These are phyloP conservation scores for Drosophila niveifrons DNA, from an alignment of 2,888 invertebrate species.

Conservation along the genomic window DNA sequence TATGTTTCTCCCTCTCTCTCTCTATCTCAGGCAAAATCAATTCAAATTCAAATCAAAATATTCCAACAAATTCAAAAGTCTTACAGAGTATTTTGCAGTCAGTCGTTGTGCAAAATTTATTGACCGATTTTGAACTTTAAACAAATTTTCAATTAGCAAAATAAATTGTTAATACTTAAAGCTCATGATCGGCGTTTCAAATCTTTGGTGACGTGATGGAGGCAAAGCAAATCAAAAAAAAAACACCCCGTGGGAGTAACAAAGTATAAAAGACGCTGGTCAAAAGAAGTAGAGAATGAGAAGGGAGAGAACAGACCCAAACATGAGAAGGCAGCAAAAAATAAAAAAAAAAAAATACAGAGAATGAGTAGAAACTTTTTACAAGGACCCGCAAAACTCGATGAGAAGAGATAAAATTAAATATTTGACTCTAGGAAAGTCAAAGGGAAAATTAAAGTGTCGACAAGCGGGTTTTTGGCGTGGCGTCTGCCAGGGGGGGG, in stretches of 20 bases:
- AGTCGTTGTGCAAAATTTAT: not conserved
- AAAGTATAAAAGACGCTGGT: not conserved
- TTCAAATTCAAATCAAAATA: no score
- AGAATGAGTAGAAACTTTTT: constrained; percentile 39
- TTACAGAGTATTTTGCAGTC: not conserved
- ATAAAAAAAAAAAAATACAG: not conserved
- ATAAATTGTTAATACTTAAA: constrained; percentile 41
- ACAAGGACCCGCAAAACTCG: constrained; percentile 33
- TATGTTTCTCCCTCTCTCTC: no score
- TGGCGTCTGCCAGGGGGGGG: not conserved
- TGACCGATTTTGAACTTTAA: constrained; percentile 4
- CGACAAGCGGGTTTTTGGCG: not conserved
- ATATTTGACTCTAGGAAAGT: constrained; percentile 38
- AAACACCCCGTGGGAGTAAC: not conserved
- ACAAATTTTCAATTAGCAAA: constrained; percentile 48
- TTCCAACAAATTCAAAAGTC: no score
- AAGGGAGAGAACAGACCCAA: not conserved
- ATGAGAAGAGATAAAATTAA: constrained; percentile 57
- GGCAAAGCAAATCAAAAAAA: not conserved
- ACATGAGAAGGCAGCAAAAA: not conserved
- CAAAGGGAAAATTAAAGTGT: constrained; percentile 4
- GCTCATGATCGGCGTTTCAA: constrained; percentile 43
- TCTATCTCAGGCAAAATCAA: no score
- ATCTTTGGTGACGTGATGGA: constrained; percentile 17
- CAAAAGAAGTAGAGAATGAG: no score